Evolutionary conservation across 2,113 vertebrate species (phyloP), one percentile per base, ranked within the genome.

Genomic region (Uropsilus gracilis): DNA sequence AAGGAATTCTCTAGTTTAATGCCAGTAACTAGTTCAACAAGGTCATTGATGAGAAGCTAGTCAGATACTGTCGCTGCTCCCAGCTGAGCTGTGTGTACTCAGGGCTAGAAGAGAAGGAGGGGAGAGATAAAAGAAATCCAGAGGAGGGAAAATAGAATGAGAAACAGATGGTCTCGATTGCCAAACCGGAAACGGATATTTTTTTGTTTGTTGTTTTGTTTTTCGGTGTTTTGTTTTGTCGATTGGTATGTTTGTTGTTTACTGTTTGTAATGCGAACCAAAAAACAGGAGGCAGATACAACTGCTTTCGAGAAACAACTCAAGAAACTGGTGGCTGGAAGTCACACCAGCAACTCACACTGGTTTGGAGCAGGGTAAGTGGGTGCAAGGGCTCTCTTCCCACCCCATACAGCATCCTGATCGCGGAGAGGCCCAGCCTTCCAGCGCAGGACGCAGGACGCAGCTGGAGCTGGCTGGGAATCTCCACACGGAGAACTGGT

Each of bases 161-260:
- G 97, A 95, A 97, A 90, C 98, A 98, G 98, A 98, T 97, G 98
- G 97, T 90, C 89, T 96, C 78, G 30, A 77, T 71, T 92, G 97
- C 96, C 94, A 97, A 95, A 97, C 96, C 86, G 95, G 97, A 98
- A 97, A 95, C 71, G 80, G 63, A 44, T 72, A 93, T 72, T 50
- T 89, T 91, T 57, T n/a, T n/a, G 86, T 30, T 96, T 77, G 91
- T 96, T 98, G 97, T 97, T 98, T 98, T 81, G 55, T 94, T 96
- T 92, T n/a, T n/a, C n/a, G n/a, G n/a, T n/a, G n/a, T n/a, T n/a
- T n/a, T n/a, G n/a, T n/a, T n/a, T n/a, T n/a, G n/a, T n/a, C n/a
- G n/a, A n/a, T n/a, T n/a, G n/a, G n/a, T n/a, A n/a, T n/a, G 86
- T 30, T 96, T 77, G 91, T 96, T 98, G 97, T 97, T 98, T 98